These are phyloP conservation scores for Pangasius mekongensis DNA, from an alignment of 2,797 vertebrate genomes.

Conservation along the genomic window DNA sequence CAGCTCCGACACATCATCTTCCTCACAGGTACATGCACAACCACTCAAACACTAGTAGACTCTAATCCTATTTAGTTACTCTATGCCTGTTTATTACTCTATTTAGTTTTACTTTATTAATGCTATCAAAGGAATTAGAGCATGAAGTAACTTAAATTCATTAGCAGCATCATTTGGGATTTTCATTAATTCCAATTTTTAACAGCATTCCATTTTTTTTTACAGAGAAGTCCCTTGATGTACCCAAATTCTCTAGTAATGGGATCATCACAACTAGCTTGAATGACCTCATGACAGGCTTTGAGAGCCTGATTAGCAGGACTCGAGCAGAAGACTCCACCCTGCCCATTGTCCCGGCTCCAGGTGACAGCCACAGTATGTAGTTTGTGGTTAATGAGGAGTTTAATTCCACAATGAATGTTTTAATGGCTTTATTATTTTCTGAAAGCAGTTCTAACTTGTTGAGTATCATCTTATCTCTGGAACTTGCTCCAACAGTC, in stretches of 20 bases:
- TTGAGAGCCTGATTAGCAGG: conserved; percentile 85
- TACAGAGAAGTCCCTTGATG: conserved; percentile 77
- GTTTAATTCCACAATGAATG: not conserved
- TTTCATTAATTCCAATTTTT: not conserved
- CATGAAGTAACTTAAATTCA: not conserved
- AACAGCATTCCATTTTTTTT: not conserved
- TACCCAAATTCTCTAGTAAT: conserved; percentile 80
- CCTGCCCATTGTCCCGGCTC: conserved; percentile 66
- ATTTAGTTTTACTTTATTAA: not conserved
- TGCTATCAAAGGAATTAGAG: not conserved
- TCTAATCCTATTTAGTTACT: not conserved
- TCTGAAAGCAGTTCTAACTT: not conserved
- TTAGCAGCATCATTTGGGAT: not conserved
- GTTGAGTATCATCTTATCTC: not conserved
- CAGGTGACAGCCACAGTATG: conserved; percentile 34
- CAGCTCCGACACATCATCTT: conserved; percentile 93
- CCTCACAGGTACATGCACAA: conserved; percentile 83
- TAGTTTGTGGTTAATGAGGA: not conserved
- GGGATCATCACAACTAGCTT: conserved; percentile 90
- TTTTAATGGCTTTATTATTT: not conserved
- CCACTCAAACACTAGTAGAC: not conserved
- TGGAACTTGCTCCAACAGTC: not conserved
- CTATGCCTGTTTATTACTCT: not conserved
- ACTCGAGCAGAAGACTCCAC: conserved; percentile 78
- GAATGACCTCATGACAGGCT: conserved; percentile 88